Conservation (phyloP, 2,888 invertebrate genomes). For the Yponomeuta plumbellus region DNA sequence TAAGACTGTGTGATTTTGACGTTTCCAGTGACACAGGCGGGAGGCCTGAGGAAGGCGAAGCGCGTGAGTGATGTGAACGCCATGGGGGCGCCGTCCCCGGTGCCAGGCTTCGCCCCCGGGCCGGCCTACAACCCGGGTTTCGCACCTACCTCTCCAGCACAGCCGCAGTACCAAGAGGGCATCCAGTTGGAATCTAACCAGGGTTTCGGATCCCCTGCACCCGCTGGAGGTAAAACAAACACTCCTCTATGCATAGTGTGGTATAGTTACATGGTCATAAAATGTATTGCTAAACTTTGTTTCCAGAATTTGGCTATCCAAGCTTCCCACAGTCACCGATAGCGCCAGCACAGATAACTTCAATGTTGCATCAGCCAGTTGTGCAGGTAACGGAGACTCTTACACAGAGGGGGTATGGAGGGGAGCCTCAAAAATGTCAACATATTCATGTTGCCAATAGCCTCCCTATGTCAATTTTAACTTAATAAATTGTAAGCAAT, state of each 20-base stretch:
- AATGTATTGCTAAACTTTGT: too few species aligned
- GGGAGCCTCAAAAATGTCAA: too few species aligned
- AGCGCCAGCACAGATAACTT: conserved; percentile 52
- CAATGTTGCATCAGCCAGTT: conserved; percentile 68
- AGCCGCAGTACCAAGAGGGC: conserved; percentile 53
- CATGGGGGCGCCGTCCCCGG: conserved; percentile 76
- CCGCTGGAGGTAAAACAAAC: conserved; percentile 38
- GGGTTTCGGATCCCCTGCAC: conserved; percentile 41
- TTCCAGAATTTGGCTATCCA: conserved; percentile 52
- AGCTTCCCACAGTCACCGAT: conserved; percentile 47
- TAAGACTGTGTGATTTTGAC: conserved; percentile 11
- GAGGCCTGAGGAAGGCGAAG: conserved; percentile 76
- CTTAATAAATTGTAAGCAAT: too few species aligned
- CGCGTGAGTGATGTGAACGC: conserved; percentile 82
- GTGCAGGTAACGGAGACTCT: too few species aligned
- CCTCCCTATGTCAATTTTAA: too few species aligned
- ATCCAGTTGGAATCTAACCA: conserved; percentile 54
- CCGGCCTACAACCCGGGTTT: conserved; percentile 22
- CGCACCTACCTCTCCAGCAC: conserved; percentile 33
- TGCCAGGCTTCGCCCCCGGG: conserved; percentile 44
- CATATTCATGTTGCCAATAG: too few species aligned
- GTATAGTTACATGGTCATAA: too few species aligned
- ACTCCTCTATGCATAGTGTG: too few species aligned
- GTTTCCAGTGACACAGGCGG: conserved; percentile 49
- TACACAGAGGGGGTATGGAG: too few species aligned